Evolutionary conservation across 2,888 invertebrate species (phyloP).

Genomic region (Phortica okadai): DNA sequence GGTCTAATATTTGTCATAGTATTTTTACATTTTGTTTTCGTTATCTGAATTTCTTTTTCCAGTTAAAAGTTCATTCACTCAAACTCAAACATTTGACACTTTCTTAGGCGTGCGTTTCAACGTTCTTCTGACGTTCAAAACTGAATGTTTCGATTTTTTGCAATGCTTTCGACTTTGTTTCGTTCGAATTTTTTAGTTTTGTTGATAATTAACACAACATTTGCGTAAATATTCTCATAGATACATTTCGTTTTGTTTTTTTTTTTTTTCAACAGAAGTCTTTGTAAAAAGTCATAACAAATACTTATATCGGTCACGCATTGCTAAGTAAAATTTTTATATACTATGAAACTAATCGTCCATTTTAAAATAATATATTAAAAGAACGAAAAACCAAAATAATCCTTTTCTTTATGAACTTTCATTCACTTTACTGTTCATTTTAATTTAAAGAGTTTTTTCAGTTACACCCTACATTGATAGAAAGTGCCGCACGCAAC

Average conservation of each 20-base stretch:
- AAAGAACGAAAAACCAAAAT: background rate
- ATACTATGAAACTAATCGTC: background rate
- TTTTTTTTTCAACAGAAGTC: background rate
- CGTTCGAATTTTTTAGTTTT: slow-evolving; percentile 24
- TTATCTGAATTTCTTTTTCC: slow-evolving; percentile 11
- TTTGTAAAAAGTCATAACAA: slow-evolving; percentile 45
- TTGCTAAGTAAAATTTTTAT: slow-evolving; percentile 51
- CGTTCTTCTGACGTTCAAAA: slow-evolving; percentile 16
- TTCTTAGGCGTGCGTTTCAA: slow-evolving; percentile 35
- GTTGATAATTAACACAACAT: slow-evolving; percentile 10
- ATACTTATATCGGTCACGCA: slow-evolving; percentile 66
- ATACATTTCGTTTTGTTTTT: background rate
- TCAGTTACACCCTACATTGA: background rate
- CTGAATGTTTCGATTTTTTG: slow-evolving; percentile 32
- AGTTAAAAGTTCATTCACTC: slow-evolving; percentile 22
- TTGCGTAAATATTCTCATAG: slow-evolving; percentile 4
- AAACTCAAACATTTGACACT: background rate
- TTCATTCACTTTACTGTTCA: background rate
- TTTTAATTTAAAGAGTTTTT: background rate
- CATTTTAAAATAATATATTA: background rate
- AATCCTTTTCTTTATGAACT: background rate
- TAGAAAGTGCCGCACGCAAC: background rate
- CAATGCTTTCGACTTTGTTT: slow-evolving; percentile 36
- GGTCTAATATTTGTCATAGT: no score
- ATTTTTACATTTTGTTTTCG: background rate